Evolutionary conservation across 2,113 vertebrate species (phyloP).

Genomic region (Indicator maculatus): DNA sequence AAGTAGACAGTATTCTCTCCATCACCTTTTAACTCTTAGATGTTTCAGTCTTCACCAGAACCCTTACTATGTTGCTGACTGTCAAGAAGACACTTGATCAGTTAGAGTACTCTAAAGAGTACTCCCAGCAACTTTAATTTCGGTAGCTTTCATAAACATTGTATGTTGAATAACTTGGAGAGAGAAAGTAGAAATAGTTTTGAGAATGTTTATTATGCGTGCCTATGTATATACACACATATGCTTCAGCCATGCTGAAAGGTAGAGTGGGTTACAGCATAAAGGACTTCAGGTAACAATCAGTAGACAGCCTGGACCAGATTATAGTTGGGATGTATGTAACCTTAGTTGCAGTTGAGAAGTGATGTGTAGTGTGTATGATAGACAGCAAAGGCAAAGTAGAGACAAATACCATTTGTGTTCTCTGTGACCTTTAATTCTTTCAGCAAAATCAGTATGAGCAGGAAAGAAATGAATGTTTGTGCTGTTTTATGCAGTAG

Average conservation of each 20-base stretch:
- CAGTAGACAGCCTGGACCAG: background rate
- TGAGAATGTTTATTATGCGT: background rate
- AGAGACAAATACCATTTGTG: background rate
- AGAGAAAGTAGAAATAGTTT: background rate
- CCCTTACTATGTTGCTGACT: background rate
- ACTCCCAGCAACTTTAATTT: background rate
- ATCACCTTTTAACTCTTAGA: background rate
- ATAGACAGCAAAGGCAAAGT: background rate
- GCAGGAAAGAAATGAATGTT: background rate
- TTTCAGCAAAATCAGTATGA: background rate
- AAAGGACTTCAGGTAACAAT: background rate
- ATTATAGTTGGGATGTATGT: background rate
- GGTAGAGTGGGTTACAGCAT: background rate
- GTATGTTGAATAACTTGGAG: background rate
- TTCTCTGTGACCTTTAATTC: background rate
- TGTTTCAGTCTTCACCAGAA: background rate
- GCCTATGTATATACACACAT: rapidly evolving
- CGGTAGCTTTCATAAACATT: background rate
- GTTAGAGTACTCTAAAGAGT: background rate
- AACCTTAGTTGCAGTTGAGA: background rate
- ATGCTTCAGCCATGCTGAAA: background rate
- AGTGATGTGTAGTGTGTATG: background rate
- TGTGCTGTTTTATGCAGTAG: background rate
- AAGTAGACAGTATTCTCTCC: background rate
- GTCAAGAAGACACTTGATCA: background rate